Percentiles rank a stretch among this genome's conserved stretches.
phyloP scores from a whole-genome alignment of 2,888 invertebrate species.

The Rhogogaster chlorosoma region DNA sequence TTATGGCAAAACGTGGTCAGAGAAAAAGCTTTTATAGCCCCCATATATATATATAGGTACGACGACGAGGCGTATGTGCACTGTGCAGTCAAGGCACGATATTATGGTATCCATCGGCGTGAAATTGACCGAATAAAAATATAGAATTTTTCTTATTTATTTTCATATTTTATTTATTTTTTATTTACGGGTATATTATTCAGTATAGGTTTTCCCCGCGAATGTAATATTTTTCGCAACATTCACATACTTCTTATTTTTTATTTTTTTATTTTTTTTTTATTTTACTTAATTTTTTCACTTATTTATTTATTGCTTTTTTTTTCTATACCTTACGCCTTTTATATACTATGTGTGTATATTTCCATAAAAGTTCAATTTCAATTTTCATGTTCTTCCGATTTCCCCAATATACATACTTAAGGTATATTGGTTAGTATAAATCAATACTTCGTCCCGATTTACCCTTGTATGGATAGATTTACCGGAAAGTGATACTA shows the following conservation, averaged over 20 bases:
- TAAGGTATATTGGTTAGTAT: not conserved
- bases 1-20: constrained; percentile 28
- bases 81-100: not conserved
- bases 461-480: not conserved
- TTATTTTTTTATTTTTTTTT: not conserved
- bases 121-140: constrained; percentile 39
- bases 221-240: not conserved
- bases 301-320: not conserved
- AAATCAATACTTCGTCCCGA: not conserved
- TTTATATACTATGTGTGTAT: too few relatives aligned
- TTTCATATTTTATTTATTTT: not conserved
- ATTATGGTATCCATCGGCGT: constrained; percentile 6
- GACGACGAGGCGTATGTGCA: not conserved
- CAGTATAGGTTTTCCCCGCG: not conserved
- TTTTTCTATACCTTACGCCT: too few relatives aligned
- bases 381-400: too few relatives aligned
- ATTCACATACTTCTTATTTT: not conserved
- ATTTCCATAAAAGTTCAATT: not conserved
- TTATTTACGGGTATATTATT: not conserved
- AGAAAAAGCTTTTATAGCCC: constrained; percentile 32
- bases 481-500: not conserved
- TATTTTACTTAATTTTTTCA: not conserved
- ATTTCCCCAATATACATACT: too few relatives aligned
- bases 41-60: not conserved
- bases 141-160: not conserved